Evolutionary conservation across 2,797 vertebrate genomes (phyloP), one percentile per base, ranked within the genome.

Genomic region (Argyrosomus regius): DNA sequence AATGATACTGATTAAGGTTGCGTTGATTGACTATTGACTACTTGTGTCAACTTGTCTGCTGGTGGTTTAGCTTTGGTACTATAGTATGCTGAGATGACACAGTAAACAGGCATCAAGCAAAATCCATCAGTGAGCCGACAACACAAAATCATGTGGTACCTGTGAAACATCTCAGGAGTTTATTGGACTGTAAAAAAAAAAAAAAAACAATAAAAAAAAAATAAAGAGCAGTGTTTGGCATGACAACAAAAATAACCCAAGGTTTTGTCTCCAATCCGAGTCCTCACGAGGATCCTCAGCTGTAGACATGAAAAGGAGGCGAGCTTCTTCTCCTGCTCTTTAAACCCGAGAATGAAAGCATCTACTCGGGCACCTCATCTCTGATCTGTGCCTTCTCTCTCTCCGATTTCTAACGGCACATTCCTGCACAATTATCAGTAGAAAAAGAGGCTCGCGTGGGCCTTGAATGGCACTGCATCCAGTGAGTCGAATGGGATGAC

Each of bases 121-220:
- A 72, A 52, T 48, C 1, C 31, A 20, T 73, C 4, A 60, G 45
- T 31, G 41, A 70, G 6, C 54, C 41, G 74, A 61, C 46, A 41
- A 26, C 26, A 18, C n/a, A n/a, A 65, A 24, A 28, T 48, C 57
- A 13, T 14, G 28, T 50, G 6, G 35, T 64, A 89, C 58, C 83
- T 83, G 87, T 89, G 83, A 88, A 92, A 89, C 89, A 91, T 92
- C 85, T 92, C 89, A 92, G 93, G 89, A 86, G 87, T 95, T 96
- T 95, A 95, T 94, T 95, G 82, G 78, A 88, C 89, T 90, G 86
- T 93, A 85, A 87, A 92, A 91, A 91, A 81, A 81, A 83, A 76
- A 81, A 58, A 81, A 50, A 58, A 63, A 39, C 4, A 45, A 45
- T 4, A 45, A 45, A 45, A 39, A 39, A 12, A 81, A 81, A 76